A percentile compares a stretch with the other conserved stretches of the same genome.
Conservation (phyloP, 2,888 invertebrate species). For the Xylocampa areola region DNA sequence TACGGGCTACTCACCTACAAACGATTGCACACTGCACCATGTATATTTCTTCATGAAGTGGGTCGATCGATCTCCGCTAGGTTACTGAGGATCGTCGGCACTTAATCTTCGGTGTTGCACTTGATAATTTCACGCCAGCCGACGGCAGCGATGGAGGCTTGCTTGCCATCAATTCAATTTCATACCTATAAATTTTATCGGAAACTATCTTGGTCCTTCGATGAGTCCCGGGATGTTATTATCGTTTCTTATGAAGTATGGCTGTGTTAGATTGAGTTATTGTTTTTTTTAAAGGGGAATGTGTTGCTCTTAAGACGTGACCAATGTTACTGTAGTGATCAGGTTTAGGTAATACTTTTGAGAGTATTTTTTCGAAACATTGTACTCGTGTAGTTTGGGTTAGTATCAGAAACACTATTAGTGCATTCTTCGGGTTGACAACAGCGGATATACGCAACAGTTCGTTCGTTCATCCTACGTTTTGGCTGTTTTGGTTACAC, state of each 20-base stretch:
- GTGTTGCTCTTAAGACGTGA: not conserved
- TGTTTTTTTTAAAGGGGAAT: slow-evolving; percentile 2
- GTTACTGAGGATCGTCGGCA: slow-evolving; percentile 72
- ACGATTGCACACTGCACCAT: slow-evolving; percentile 13
- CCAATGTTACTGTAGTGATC: too few species aligned
- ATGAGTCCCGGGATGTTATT: slow-evolving; percentile 48
- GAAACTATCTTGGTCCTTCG: slow-evolving; percentile 56
- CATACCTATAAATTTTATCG: slow-evolving; percentile 74
- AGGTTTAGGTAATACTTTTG: too few species aligned
- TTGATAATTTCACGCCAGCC: slow-evolving; percentile 81
- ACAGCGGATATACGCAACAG: too few species aligned
- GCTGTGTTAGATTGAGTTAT: not conserved
- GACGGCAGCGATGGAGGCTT: slow-evolving; percentile 53
- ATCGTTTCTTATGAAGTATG: slow-evolving; percentile 17
- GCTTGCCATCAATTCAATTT: slow-evolving; percentile 78
- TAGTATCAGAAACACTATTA: too few species aligned
- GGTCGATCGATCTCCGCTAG: slow-evolving; percentile 71
- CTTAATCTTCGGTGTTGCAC: slow-evolving; percentile 81
- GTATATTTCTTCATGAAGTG: slow-evolving; percentile 67
- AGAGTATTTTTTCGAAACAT: too few species aligned
- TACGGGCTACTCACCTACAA: slow-evolving; percentile 10
- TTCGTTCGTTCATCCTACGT: too few species aligned
- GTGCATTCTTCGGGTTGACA: too few species aligned
- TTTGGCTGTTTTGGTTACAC: too few species aligned
- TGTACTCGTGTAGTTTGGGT: too few species aligned